Evolutionary conservation across 2,797 vertebrate genomes (phyloP).

Genomic region (Cynopterus sphinx): DNA sequence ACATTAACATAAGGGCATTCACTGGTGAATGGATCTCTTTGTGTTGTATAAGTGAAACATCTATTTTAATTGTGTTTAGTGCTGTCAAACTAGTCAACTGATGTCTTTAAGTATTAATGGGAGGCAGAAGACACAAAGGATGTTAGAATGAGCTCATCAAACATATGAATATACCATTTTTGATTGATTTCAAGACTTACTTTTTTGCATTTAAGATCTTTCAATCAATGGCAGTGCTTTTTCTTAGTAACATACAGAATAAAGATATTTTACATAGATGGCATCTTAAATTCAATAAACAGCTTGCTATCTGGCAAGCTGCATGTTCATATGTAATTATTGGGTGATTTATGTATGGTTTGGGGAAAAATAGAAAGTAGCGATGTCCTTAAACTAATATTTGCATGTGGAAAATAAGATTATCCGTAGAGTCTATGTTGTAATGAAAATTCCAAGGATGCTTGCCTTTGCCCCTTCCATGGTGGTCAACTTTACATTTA

Average conservation of each 20-base stretch:
- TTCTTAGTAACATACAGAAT: not conserved
- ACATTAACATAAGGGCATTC: not conserved
- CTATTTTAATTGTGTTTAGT: slow-evolving; percentile 43
- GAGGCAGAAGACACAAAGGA: not conserved
- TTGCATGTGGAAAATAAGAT: not conserved
- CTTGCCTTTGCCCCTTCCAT: not conserved
- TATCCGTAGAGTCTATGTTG: not conserved
- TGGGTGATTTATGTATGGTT: not conserved
- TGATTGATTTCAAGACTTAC: not conserved
- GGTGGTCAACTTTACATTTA: not conserved
- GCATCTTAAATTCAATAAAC: not conserved
- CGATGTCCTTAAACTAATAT: not conserved
- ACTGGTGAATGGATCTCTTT: not conserved
- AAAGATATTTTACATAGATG: not conserved
- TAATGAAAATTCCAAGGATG: not conserved
- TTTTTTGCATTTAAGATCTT: not conserved
- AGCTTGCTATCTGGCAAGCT: not conserved
- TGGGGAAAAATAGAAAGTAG: not conserved
- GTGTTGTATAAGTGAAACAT: not conserved
- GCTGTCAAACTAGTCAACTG: not conserved
- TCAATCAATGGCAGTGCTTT: not conserved
- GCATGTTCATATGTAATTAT: not conserved
- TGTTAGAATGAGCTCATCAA: not conserved
- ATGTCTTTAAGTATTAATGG: not conserved
- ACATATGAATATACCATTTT: not conserved